Percentiles rank a stretch among this genome's conserved stretches.
phyloP scores from a whole-genome alignment of 1,140 invertebrate genomes.

The Diuraphis noxia region DNA sequence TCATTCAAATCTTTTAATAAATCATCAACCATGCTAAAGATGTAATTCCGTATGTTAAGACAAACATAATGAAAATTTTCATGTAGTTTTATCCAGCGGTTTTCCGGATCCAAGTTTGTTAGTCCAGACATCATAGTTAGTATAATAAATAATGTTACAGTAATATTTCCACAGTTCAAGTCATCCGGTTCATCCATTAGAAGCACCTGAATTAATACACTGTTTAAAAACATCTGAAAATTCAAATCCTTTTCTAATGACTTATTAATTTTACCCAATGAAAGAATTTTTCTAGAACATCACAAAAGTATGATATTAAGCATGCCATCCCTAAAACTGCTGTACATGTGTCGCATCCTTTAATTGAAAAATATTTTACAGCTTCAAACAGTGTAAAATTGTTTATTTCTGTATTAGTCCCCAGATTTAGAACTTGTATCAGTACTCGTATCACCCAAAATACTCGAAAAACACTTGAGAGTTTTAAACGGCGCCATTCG shows the following conservation, averaged over 20 bases:
- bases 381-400: slow-evolving; percentile 58
- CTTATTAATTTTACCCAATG: slow-evolving; percentile 67
- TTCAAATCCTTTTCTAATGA: neutral
- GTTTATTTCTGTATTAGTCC: neutral
- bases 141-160: slow-evolving; percentile 91
- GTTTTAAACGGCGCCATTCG: slow-evolving; percentile 84
- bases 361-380: slow-evolving; percentile 71
- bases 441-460: slow-evolving; percentile 80
- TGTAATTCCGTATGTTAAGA: slow-evolving; percentile 86
- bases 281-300: slow-evolving; percentile 85
- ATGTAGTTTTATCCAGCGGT: slow-evolving; percentile 80
- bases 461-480: slow-evolving; percentile 81
- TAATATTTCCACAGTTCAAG: slow-evolving; percentile 85
- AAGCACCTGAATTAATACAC: slow-evolving; percentile 63
- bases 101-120: slow-evolving; percentile 83
- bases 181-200: slow-evolving; percentile 83
- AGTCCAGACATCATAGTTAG: slow-evolving; percentile 89
- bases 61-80: slow-evolving; percentile 88
- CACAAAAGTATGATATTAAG: slow-evolving; percentile 83
- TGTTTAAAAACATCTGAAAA: neutral
- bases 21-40: slow-evolving; percentile 85
- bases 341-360: slow-evolving; percentile 88
- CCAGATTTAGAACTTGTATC: slow-evolving; percentile 64
- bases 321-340: slow-evolving; percentile 89
- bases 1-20: slow-evolving; percentile 85